Base-by-base conservation (phyloP, 1,140 invertebrate genomes). In the Platyscapa corneri region DNA sequence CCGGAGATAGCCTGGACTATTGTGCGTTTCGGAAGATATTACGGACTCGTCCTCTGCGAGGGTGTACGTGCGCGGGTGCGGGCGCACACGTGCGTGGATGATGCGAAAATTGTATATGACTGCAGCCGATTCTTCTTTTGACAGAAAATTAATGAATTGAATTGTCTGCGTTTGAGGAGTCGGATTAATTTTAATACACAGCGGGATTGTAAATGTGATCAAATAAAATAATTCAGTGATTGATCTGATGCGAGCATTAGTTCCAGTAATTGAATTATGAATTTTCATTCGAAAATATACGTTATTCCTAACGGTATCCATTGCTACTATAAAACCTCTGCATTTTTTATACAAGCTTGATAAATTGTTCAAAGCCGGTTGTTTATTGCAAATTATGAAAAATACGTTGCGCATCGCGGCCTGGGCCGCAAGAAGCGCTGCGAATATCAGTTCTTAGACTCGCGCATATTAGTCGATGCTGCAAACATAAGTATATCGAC, bases 51-150 rank as follows among this genome's bases (percentile, higher is more conserved):
- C 23, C 39, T 72, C 2, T 72, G n/a, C 67, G n/a, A n/a, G n/a
- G 10, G 16, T 37, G 78, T 67, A 30, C 39, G 60, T 65, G n/a
- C 14, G n/a, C n/a, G n/a, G n/a, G 65, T 14, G 23, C 60, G 67
- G 18, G 34, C 18, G 0, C 34, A 20, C 34, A 20, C 14, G 79
- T 70, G 46, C 65, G 79, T 67, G 65, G 60, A 49, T 23, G 34
- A 20, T 20, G n/a, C n/a, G 64, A n/a, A 32, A 56, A 30, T 42
- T 30, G 56, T 37, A 8, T 27, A 49, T n/a, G n/a, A n/a, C n/a
- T n/a, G n/a, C n/a, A 70, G 46, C 56, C 16, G 65, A n/a, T 6
- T 65, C 20, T 84, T 84, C 65, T 74, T 84, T 39, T 53, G 39
- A 65, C 64, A 32, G 34, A 34, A 32, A 39, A 65, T 76, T 64